phyloP scores from a whole-genome alignment of 2,797 vertebrate species.

The Leucoraja ocellata region DNA sequence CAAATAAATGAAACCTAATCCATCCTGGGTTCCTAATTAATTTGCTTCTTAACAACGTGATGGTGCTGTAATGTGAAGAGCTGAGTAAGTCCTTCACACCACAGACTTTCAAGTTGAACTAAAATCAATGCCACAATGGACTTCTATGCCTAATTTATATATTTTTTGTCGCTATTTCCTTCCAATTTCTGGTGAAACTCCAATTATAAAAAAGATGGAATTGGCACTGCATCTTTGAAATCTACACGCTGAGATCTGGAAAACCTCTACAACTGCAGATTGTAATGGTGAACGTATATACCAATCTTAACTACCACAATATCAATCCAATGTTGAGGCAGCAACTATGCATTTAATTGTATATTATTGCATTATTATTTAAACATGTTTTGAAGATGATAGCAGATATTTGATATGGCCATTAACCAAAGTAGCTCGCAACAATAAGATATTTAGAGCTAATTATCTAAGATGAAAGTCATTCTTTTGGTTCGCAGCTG shows the following conservation, averaged over 20 bases:
- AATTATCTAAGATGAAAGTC: background rate
- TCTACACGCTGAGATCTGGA: background rate
- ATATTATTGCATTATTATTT: conserved; percentile 10
- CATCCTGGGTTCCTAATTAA: background rate
- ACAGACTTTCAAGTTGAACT: background rate
- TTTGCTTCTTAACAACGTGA: background rate
- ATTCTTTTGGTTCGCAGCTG: background rate
- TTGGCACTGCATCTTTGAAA: background rate
- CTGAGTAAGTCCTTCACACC: background rate
- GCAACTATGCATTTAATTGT: conserved; percentile 24
- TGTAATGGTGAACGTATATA: background rate
- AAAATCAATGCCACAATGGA: background rate
- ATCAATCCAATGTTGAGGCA: background rate
- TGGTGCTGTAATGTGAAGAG: background rate
- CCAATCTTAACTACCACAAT: background rate
- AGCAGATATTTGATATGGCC: background rate
- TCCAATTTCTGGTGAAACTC: background rate
- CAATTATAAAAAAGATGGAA: background rate
- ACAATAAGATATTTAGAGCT: background rate
- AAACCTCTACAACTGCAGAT: background rate
- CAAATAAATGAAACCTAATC: background rate
- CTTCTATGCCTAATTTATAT: background rate
- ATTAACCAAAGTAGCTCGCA: conserved; percentile 14
- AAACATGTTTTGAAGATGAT: conserved; percentile 22
- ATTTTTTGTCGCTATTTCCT: background rate